Evolutionary conservation across 2,797 vertebrate species (phyloP).

Genomic region (Falco cherrug): DNA sequence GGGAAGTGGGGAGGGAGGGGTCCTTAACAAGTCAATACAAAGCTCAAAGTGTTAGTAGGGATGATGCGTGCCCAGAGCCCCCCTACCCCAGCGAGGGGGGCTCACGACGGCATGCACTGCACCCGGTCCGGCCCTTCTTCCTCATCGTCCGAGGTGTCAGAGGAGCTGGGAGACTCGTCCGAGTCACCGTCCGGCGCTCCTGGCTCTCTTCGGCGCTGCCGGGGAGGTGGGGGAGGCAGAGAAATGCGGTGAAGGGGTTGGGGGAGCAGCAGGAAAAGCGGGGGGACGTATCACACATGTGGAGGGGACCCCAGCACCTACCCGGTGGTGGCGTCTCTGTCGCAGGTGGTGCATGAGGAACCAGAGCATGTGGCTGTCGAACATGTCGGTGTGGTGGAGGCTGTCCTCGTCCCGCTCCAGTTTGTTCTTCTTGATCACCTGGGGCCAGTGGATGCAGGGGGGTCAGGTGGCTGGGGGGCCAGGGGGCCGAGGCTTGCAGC

Average conservation of each 20-base stretch:
- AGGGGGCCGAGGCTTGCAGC: background rate
- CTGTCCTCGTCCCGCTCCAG: conserved; percentile 93
- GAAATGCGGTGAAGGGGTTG: too few species aligned
- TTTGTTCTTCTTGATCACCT: conserved; percentile 99
- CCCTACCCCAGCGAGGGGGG: background rate
- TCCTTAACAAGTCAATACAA: conserved; percentile 6
- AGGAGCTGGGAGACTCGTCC: conserved; percentile 91
- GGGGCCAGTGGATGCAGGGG: background rate
- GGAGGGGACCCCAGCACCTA: conserved; percentile 59
- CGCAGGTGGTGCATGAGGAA: conserved; percentile 98
- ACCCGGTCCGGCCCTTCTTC: conserved; percentile 93
- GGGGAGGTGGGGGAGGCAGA: too few species aligned
- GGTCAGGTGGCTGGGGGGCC: background rate
- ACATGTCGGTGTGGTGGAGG: conserved; percentile 91
- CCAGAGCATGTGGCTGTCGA: conserved; percentile 96
- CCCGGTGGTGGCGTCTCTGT: conserved; percentile 88
- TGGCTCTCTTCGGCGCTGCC: conserved; percentile 74
- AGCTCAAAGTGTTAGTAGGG: conserved; percentile 40
- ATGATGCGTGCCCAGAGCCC: background rate
- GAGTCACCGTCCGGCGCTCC: conserved; percentile 85
- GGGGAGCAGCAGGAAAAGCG: background rate
- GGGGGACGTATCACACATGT: background rate
- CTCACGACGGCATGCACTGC: conserved; percentile 97
- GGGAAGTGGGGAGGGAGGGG: background rate
- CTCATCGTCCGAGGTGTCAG: conserved; percentile 92